These are phyloP conservation scores for Cacoxenus indagator DNA, from an alignment of 2,888 invertebrate genomes.

Conservation along the genomic window DNA sequence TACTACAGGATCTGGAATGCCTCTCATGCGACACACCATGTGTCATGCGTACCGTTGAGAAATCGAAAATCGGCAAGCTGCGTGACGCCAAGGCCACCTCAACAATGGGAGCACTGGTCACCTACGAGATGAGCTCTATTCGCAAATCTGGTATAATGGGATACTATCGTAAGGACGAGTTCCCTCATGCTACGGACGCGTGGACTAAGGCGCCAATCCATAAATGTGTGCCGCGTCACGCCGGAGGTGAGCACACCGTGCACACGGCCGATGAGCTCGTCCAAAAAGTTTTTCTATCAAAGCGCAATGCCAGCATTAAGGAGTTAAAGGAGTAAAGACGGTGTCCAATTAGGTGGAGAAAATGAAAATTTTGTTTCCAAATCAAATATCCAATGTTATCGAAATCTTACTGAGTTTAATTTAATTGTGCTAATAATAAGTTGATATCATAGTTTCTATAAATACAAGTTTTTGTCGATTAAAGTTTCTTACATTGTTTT, in stretches of 20 bases:
- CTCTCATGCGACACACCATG: conserved; percentile 83
- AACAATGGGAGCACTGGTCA: conserved; percentile 79
- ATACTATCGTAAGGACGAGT: conserved; percentile 64
- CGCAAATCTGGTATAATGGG: conserved; percentile 64
- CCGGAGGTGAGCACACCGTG: conserved; percentile 83
- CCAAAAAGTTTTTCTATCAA: conserved; percentile 54
- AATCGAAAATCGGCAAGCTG: conserved; percentile 71
- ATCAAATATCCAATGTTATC: too few species aligned
- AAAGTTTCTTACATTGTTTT: too few species aligned
- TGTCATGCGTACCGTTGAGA: conserved; percentile 77
- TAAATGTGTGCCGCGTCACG: conserved; percentile 75
- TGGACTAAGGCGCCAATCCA: conserved; percentile 50
- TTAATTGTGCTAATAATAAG: too few species aligned
- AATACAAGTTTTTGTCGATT: too few species aligned
- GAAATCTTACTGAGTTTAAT: too few species aligned
- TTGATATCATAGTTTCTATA: too few species aligned
- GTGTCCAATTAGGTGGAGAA: too few species aligned
- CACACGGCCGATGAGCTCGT: conserved; percentile 81
- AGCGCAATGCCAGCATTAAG: conserved; percentile 50
- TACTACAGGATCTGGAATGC: conserved; percentile 81
- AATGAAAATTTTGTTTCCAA: too few species aligned
- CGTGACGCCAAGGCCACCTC: conserved; percentile 74
- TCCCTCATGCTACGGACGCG: conserved; percentile 54
- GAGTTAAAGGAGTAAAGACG: too few species aligned
- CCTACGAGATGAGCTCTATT: conserved; percentile 78